Evolutionary conservation across 2,797 vertebrate species (phyloP), one percentile per base, ranked within the genome.

Genomic region (Coreius guichenoti): DNA sequence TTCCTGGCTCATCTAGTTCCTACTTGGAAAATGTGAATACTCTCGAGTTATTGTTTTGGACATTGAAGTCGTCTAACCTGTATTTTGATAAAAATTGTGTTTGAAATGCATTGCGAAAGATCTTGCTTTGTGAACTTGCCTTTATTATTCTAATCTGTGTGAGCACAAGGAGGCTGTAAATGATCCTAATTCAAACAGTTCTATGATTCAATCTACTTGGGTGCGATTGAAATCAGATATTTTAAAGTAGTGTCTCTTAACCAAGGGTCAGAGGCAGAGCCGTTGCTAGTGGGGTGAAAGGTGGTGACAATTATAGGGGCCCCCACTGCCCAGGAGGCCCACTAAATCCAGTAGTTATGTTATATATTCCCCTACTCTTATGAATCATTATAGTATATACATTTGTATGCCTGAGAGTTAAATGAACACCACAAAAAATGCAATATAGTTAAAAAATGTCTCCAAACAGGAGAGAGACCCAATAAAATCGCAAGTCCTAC

Each of bases 71-170:
- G n/a, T 78, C 49, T 72, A 80, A 79, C 56, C 69, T 86, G 70
- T 73, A 58, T 77, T 84, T 86, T 86, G 54, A 89, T 87, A 67
- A 88, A 88, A 88, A 86, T 31, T 72, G 47, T 85, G 65, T 82
- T 45, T 0, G 1, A 67, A 70, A 31, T 47, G 23, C 61, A 23
- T 84, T 36, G 69, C 14, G 51, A 81, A 79, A 33, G 5, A 78
- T 31, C 17, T 23, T 31, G 17, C 67, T 82, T 75, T 84, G 56
- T 78, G 56, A 23, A 33, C 73, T 80, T 81, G 76, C 17, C 13
- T 70, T 54, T 74, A 63, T n/a, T 26, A 31, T 63, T 39, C 13
- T 85, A 21, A 45, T 79, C 80, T 83, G 33, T 56, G 69, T 74
- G 23, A 78, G 70, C 69, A 36, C 73, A 70, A 19, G 76, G 17